These are phyloP conservation scores for Hyposoter dolosus DNA, from an alignment of 2,888 invertebrate species.

Conservation along the genomic window DNA sequence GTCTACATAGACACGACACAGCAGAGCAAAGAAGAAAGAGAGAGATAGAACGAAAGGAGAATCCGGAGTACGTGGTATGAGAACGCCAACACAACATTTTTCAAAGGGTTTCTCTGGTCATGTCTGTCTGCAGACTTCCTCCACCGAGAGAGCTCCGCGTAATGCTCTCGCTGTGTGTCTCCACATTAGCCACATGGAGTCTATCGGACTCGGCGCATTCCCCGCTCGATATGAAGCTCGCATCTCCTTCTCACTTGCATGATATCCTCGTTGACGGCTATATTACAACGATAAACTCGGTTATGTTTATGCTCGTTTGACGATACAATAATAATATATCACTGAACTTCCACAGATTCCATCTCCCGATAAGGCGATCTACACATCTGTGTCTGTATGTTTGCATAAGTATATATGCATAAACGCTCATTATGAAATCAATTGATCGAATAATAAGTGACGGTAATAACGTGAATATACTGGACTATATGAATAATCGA, in stretches of 20 bases:
- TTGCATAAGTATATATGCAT: neutral
- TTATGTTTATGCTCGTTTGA: conserved; percentile 50
- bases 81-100: conserved; percentile 62
- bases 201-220: conserved; percentile 59
- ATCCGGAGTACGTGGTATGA: conserved; percentile 47
- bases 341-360: conserved; percentile 12
- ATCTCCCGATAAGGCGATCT: neutral
- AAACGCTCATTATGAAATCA: conserved; percentile 35
- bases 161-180: conserved; percentile 30
- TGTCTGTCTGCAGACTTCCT: conserved; percentile 23
- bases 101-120: conserved; percentile 59
- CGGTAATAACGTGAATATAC: conserved; percentile 55
- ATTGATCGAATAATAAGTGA: conserved; percentile 59
- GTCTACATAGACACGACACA: neutral
- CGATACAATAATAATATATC: conserved; percentile 47
- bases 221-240: conserved; percentile 53
- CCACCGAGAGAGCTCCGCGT: neutral
- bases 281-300: conserved; percentile 60
- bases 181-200: conserved; percentile 65
- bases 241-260: conserved; percentile 23
- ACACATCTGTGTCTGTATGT: neutral
- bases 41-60: neutral
- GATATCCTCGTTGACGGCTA: conserved; percentile 62
- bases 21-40: neutral
- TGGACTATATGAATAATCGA: conserved; percentile 52